These are phyloP conservation scores for Diorhabda carinulata DNA, from an alignment of 1,140 invertebrate genomes.

Conservation along the genomic window DNA sequence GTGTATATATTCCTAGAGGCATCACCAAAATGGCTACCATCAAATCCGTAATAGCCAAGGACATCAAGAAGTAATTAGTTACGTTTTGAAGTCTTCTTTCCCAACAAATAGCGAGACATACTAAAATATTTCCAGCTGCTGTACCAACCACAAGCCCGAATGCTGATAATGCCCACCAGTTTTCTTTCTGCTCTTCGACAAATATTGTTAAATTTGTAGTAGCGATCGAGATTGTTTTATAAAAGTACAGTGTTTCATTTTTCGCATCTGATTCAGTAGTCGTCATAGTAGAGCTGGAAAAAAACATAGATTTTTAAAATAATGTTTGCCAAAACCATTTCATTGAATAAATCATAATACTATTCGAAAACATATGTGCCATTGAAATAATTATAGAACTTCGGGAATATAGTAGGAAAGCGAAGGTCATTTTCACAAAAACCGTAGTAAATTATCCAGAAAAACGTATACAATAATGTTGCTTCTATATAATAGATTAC, in stretches of 20 bases:
- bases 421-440: too few relatives aligned
- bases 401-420: too few relatives aligned
- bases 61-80: constrained; percentile 96
- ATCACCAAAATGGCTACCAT: constrained; percentile 89
- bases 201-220: constrained; percentile 13
- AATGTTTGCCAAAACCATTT: too few relatives aligned
- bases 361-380: too few relatives aligned
- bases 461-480: too few relatives aligned
- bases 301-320: neutral
- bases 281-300: neutral
- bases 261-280: neutral
- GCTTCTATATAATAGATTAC: too few relatives aligned
- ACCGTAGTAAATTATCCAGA: too few relatives aligned
- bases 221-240: neutral
- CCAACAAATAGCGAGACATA: constrained; percentile 86
- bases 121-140: constrained; percentile 88
- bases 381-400: too few relatives aligned
- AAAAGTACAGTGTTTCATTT: neutral
- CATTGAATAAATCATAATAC: too few relatives aligned
- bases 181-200: constrained; percentile 53
- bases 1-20: constrained; percentile 79
- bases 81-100: constrained; percentile 88
- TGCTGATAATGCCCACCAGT: constrained; percentile 73
- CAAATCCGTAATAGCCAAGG: constrained; percentile 90
- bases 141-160: constrained; percentile 80